Base-by-base conservation (phyloP, 2,113 vertebrate species). In the Alces alces region DNA sequence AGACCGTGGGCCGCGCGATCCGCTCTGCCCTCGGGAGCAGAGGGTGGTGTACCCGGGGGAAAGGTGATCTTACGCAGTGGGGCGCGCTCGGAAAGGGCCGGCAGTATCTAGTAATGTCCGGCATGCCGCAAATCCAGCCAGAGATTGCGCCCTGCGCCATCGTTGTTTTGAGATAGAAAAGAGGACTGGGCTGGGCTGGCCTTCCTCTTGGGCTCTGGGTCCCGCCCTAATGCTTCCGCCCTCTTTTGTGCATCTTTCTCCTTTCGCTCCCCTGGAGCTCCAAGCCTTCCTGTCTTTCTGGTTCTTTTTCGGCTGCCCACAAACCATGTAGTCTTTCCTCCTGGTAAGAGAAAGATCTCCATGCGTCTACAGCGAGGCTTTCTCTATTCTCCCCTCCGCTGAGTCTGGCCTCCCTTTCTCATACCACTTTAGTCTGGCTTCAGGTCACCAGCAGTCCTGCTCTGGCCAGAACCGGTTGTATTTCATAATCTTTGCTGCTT, bases 1-100 rank as follows among this genome's bases (percentile, higher is more conserved):
- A 1, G 28, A 43, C 39, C 0, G 0, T 9, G 76, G 39, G 25
- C n/a, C 3, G 0, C 6, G 39, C 1, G 21, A 1, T 6, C 6
- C 1, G 15, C 9, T 10, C 6, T 1, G n/a, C 0, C 1, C 28
- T 73, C 9, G 21, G n/a, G 21, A 70, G 39, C 70, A 23, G 70
- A 73, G n/a, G 66, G n/a, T 73, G 66, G 16, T 33, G 33, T 43
- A n/a, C 3, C 9, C 2, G 8, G 1, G 0, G 13, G 10, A n/a
- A 13, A 28, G 28, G 25, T 2, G 7, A 1, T 39, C 0, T 33
- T 64, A 64, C 17, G 1, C 2, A 39, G 0, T 15, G 7, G 54
- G 50, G 58, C 14, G 9, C 2, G 0, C 45, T 3, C 0, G 27
- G n/a, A 5, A 39, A 33, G 78, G 88, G 16, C 54, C 1, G 3